Conservation (phyloP, 2,113 vertebrate genomes). For the Climacteris rufus region DNA sequence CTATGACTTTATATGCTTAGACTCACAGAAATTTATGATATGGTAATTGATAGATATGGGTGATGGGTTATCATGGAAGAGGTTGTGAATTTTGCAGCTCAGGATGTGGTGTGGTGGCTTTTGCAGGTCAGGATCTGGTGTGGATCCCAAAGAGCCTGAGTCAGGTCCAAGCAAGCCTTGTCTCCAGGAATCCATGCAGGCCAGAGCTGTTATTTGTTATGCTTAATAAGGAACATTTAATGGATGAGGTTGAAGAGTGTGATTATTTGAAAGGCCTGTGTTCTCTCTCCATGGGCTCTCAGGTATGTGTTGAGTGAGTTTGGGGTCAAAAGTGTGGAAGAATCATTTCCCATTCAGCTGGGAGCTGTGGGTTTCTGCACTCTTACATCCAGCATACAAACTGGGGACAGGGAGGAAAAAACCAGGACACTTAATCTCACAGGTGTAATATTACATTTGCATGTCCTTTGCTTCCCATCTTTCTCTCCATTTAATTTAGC, state of each 20-base stretch:
- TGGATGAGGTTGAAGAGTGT: neutral
- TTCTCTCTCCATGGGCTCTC: neutral
- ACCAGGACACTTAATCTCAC: neutral
- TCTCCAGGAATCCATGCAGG: neutral
- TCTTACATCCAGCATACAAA: neutral
- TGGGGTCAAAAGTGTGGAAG: neutral
- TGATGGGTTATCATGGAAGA: neutral
- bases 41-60: neutral
- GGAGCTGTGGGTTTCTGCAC: neutral
- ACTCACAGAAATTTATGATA: neutral
- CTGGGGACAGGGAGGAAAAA: neutral
- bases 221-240: rapidly evolving
- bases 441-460: neutral
- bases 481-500: neutral
- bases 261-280: neutral
- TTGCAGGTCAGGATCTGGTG: neutral
- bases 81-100: neutral
- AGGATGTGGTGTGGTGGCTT: neutral
- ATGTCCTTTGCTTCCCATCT: neutral
- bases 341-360: rapidly evolving
- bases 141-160: neutral
- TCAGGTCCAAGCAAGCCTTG: neutral
- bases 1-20: neutral
- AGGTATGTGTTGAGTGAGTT: neutral
- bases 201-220: neutral